phyloP scores from a whole-genome alignment of 2,888 invertebrate genomes.

The Macaria notata region DNA sequence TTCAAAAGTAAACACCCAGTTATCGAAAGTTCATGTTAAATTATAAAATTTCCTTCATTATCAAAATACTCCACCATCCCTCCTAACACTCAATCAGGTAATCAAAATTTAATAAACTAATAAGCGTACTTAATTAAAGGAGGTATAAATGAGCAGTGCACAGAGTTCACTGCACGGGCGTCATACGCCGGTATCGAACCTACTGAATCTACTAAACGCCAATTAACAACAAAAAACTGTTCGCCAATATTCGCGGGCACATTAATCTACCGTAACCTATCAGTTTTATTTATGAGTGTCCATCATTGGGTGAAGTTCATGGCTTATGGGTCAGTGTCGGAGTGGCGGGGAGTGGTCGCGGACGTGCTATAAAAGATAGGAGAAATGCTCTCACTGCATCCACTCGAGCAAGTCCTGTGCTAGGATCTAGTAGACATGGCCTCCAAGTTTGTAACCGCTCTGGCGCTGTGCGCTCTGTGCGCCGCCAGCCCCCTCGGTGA shows the following conservation, averaged over 20 bases:
- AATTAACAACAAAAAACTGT: conserved; percentile 33
- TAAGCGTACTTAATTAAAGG: too few species aligned
- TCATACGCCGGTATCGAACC: conserved; percentile 27
- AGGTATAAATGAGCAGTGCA: too few species aligned
- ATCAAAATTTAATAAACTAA: too few species aligned
- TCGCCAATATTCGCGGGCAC: conserved; percentile 32
- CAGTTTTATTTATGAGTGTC: conserved; percentile 65
- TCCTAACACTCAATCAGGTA: neutral
- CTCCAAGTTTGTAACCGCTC: conserved; percentile 60
- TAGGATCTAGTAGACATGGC: conserved; percentile 57
- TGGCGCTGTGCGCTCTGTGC: conserved; percentile 62
- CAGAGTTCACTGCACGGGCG: conserved; percentile 27
- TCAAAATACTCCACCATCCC: neutral
- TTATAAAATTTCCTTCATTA: too few species aligned
- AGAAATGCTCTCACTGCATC: conserved; percentile 79
- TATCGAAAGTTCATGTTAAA: too few species aligned
- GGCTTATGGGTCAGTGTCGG: conserved; percentile 57
- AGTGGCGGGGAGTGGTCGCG: conserved; percentile 50
- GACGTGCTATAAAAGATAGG: conserved; percentile 67
- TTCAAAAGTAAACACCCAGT: too few species aligned
- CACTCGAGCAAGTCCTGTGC: conserved; percentile 62
- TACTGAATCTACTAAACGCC: conserved; percentile 29
- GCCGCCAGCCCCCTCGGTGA: conserved; percentile 67
- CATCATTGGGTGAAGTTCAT: conserved; percentile 72
- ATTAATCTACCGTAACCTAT: conserved; percentile 68